Conservation (phyloP, 2,888 invertebrate species). For the Perizoma flavofasciatum region DNA sequence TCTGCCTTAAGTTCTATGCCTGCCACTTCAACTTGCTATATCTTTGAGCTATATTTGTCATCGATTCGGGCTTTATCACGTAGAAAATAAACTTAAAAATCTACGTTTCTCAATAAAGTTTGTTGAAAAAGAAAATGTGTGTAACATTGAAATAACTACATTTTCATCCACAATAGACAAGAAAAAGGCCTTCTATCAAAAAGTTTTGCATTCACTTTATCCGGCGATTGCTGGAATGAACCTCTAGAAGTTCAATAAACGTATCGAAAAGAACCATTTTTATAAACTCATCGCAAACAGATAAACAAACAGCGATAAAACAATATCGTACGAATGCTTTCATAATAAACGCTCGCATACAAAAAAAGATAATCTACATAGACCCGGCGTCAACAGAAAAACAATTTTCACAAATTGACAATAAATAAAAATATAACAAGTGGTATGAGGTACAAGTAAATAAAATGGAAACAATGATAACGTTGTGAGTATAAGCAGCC, state of each 20-base stretch:
- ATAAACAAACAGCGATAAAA: conserved; percentile 54
- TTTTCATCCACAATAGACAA: too few relatives aligned
- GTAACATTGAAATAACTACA: too few relatives aligned
- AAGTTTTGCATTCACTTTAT: too few relatives aligned
- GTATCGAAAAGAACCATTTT: conserved; percentile 42
- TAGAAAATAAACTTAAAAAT: too few relatives aligned
- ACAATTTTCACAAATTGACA: conserved; percentile 53
- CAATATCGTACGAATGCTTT: conserved; percentile 52
- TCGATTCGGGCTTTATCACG: too few relatives aligned
- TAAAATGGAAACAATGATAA: conserved; percentile 43
- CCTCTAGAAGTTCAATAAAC: background rate
- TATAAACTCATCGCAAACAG: conserved; percentile 54
- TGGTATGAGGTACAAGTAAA: conserved; percentile 37
- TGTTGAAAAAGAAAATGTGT: too few relatives aligned
- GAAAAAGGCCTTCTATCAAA: too few relatives aligned
- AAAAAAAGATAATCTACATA: conserved; percentile 53
- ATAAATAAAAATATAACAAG: conserved; percentile 49
- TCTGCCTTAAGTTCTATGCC: too few relatives aligned
- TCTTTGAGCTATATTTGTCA: too few relatives aligned
- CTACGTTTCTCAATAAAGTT: too few relatives aligned
- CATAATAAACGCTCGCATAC: conserved; percentile 50
- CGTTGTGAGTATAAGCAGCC: conserved; percentile 45
- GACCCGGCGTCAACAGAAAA: conserved; percentile 50
- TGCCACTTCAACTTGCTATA: too few relatives aligned
- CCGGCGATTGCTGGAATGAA: background rate